Conservation (phyloP, 2,888 invertebrate genomes). For the Sarcophaga caerulescens region DNA sequence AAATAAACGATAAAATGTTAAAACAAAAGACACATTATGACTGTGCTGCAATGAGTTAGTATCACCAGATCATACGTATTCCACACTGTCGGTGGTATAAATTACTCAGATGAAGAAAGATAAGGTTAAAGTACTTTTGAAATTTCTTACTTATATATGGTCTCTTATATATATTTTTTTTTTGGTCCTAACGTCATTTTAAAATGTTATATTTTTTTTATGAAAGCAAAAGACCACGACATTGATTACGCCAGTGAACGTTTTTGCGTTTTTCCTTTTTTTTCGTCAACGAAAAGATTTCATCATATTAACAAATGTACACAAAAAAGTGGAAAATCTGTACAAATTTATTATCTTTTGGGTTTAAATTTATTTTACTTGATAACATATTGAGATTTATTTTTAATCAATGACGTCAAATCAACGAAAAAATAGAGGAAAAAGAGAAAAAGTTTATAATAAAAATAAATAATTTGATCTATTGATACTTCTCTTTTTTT, state of each 20-base stretch:
- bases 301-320: constrained; percentile 31
- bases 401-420: constrained; percentile 57
- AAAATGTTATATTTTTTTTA: too few relatives aligned
- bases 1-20: too few relatives aligned
- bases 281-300: constrained; percentile 22
- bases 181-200: too few relatives aligned
- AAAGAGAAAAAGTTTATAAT: neutral
- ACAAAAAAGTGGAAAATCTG: neutral
- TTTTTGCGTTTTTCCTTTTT: constrained; percentile 21
- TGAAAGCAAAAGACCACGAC: too few relatives aligned
- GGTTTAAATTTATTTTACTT: neutral
- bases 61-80: too few relatives aligned
- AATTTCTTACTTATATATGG: too few relatives aligned
- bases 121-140: too few relatives aligned
- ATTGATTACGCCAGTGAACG: neutral
- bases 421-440: neutral
- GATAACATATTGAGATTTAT: constrained; percentile 43
- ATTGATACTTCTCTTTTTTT: constrained; percentile 35
- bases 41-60: too few relatives aligned
- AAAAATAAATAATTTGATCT: constrained; percentile 51
- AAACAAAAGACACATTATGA: too few relatives aligned
- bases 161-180: too few relatives aligned
- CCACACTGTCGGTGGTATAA: too few relatives aligned
- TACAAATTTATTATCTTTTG: constrained; percentile 20
- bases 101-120: too few relatives aligned